Evolutionary conservation across 2,113 vertebrate species (phyloP).

Genomic region (Coregonus clupeaformis): DNA sequence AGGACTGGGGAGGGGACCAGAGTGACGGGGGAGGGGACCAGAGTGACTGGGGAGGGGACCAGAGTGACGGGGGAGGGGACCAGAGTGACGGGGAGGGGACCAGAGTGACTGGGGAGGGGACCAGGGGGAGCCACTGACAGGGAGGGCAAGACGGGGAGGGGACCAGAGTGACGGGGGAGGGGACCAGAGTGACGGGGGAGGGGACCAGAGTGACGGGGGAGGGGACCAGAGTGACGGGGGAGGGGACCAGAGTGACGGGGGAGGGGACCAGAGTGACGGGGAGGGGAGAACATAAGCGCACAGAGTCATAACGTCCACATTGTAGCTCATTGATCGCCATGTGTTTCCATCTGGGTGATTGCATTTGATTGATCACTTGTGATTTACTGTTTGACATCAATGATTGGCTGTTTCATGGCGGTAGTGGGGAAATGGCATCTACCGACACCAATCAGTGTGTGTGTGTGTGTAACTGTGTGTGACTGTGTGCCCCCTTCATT

Average conservation of each 20-base stretch:
- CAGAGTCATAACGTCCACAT: not conserved
- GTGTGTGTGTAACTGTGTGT: no score
- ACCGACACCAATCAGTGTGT: not conserved
- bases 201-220: not conserved
- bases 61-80: conserved; percentile 15
- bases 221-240: no score
- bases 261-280: conserved; percentile 40
- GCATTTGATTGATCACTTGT: conserved; percentile 10
- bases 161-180: no score
- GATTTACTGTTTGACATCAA: not conserved
- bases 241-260: no score
- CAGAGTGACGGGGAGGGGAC: no score
- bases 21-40: no score
- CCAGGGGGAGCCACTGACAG: conserved; percentile 23
- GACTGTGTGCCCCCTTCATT: not conserved
- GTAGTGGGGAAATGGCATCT: not conserved
- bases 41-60: no score
- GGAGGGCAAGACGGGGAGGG: conserved; percentile 19
- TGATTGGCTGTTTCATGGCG: not conserved
- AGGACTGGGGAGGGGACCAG: conserved; percentile 40
- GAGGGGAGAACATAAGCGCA: conserved; percentile 14
- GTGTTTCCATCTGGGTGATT: conserved; percentile 13
- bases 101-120: no score
- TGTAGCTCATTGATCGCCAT: conserved; percentile 1
- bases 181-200: conserved; percentile 3